These are phyloP conservation scores for Megaptera novaeangliae DNA, from an alignment of 2,113 vertebrate species.

Conservation along the genomic window DNA sequence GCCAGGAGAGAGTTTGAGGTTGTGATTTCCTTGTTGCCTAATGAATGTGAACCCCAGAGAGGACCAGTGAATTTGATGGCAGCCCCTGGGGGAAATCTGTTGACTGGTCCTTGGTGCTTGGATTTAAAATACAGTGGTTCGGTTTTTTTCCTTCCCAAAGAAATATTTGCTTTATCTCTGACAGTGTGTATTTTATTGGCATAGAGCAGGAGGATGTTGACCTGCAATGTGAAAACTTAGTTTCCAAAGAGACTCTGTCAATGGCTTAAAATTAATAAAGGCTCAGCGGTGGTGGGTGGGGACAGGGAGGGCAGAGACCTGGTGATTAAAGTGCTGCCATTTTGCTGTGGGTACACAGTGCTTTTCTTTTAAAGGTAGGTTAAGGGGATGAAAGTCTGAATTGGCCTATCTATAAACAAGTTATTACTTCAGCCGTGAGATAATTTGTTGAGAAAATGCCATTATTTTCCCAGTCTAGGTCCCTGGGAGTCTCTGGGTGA, in stretches of 20 bases:
- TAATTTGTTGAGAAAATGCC: conserved; percentile 61
- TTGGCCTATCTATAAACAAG: conserved; percentile 61
- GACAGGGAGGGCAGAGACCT: not conserved
- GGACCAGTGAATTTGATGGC: not conserved
- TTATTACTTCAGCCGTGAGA: conserved; percentile 29
- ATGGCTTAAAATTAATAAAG: conserved; percentile 45
- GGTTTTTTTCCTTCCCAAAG: not conserved
- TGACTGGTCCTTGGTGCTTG: not conserved
- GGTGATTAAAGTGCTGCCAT: not conserved
- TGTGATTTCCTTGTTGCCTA: no score
- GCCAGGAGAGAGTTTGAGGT: not conserved
- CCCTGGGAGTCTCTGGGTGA: not conserved
- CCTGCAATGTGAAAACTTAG: not conserved
- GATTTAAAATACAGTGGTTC: not conserved
- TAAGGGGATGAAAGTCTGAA: conserved; percentile 50
- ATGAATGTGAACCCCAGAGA: not conserved
- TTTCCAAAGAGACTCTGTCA: conserved; percentile 38
- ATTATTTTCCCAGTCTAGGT: conserved; percentile 45
- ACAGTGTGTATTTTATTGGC: not conserved
- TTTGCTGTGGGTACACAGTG: not conserved
- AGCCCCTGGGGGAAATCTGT: not conserved
- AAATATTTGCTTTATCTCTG: conserved; percentile 45
- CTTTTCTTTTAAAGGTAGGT: conserved; percentile 33
- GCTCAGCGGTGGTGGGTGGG: not conserved
- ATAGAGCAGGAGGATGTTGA: conserved; percentile 17